phyloP scores from a whole-genome alignment of 2,888 invertebrate species.

The Timandra comae region DNA sequence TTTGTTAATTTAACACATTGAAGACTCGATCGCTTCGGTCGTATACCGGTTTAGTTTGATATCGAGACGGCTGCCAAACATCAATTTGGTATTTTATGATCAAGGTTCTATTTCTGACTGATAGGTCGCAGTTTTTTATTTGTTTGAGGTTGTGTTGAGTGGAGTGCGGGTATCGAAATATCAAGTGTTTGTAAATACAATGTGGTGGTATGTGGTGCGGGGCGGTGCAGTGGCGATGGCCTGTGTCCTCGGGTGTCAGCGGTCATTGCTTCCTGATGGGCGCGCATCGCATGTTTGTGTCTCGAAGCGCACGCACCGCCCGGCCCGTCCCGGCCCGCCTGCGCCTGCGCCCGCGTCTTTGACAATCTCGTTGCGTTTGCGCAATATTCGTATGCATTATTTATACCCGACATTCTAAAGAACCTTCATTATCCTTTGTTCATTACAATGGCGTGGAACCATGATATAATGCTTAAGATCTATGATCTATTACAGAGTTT shows the following conservation, averaged over 20 bases:
- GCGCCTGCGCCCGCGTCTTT: slow-evolving; percentile 3
- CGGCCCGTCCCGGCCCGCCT: slow-evolving; percentile 3
- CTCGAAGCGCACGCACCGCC: slow-evolving; percentile 19
- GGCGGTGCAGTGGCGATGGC: slow-evolving; percentile 9
- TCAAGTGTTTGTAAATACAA: too few relatives aligned
- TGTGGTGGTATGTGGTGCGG: slow-evolving; percentile 3
- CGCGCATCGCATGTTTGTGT: slow-evolving; percentile 27
- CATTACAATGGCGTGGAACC: too few relatives aligned
- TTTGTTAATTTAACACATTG: slow-evolving; percentile 30
- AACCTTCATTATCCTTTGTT: slow-evolving; percentile 53
- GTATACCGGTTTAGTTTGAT: slow-evolving; percentile 27
- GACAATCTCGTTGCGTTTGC: slow-evolving; percentile 44
- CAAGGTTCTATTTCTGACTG: slow-evolving; percentile 15
- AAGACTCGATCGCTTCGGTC: slow-evolving; percentile 19
- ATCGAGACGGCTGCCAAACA: slow-evolving; percentile 11
- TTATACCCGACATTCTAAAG: slow-evolving; percentile 40
- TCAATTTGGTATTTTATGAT: slow-evolving; percentile 11
- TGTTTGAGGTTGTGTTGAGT: slow-evolving; percentile 2
- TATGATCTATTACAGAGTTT: too few relatives aligned
- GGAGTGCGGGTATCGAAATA: slow-evolving; percentile 6
- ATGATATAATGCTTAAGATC: too few relatives aligned
- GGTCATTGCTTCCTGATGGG: slow-evolving; percentile 67
- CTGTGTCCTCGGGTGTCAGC: slow-evolving; percentile 42
- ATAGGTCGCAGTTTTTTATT: slow-evolving; percentile 10
- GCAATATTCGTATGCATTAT: slow-evolving; percentile 51